Conservation (phyloP, 2,888 invertebrate genomes). For the Conchocele bisecta region DNA sequence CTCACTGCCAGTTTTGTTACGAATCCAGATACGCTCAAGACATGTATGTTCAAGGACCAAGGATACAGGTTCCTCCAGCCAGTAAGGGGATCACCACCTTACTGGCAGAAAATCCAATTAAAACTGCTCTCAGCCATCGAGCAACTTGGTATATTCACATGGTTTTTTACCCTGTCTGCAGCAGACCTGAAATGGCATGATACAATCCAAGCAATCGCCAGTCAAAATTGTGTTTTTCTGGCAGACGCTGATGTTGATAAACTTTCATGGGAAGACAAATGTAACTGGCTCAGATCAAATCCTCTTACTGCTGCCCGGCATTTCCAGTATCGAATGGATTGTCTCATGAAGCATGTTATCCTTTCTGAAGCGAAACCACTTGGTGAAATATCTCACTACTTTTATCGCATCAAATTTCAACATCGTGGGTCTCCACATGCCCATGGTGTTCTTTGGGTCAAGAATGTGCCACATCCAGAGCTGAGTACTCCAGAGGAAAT, state of each 20-base stretch:
- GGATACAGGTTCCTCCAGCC: slow-evolving; percentile 7
- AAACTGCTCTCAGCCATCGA: slow-evolving; percentile 15
- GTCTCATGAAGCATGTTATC: slow-evolving; percentile 52
- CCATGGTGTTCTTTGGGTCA: slow-evolving; percentile 12
- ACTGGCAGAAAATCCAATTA: slow-evolving; percentile 6
- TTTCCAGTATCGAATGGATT: slow-evolving; percentile 24
- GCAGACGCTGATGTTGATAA: slow-evolving; percentile 26
- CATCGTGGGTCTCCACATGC: slow-evolving; percentile 10
- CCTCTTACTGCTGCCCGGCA: slow-evolving; percentile 46
- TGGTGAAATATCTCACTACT: slow-evolving; percentile 11
- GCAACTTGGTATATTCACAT: slow-evolving; percentile 14
- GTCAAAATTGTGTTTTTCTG: slow-evolving; percentile 31
- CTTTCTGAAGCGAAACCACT: slow-evolving; percentile 29
- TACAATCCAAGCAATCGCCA: slow-evolving; percentile 50
- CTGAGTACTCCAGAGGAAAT: neutral
- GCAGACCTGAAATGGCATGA: slow-evolving; percentile 65
- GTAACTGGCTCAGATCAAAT: slow-evolving; percentile 49
- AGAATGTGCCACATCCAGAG: slow-evolving; percentile 22
- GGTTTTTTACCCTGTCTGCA: slow-evolving; percentile 15
- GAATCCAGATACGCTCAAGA: neutral
- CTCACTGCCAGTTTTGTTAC: no score
- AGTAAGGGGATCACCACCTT: slow-evolving; percentile 12
- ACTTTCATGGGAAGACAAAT: slow-evolving; percentile 57
- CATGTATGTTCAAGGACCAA: slow-evolving; percentile 1
- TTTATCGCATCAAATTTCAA: slow-evolving; percentile 12